Evolutionary conservation across 1,140 invertebrate genomes (phyloP), one percentile per base, ranked within the genome.

Genomic region (Drosophila athabasca): DNA sequence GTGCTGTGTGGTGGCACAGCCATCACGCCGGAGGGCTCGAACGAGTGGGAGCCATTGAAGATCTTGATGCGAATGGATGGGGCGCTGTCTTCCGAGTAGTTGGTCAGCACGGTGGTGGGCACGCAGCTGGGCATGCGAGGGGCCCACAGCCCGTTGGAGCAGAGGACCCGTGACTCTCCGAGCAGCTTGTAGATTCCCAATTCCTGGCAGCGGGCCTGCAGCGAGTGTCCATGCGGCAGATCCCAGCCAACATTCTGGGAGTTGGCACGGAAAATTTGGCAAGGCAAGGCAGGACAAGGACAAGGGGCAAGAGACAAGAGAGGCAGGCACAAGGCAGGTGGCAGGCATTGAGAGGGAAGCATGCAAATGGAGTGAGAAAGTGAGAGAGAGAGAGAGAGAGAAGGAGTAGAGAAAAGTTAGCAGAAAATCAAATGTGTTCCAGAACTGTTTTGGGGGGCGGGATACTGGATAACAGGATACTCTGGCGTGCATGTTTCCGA

Each of bases 51-150:
- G 15, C 96, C 96, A 6, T 95, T 94, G 2, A 95, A 94, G 41
- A 97, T 93, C 69, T 95, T 95, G 62, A 97, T 96, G 3, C 96
- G 93, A 58, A 98, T 96, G 1, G 96, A 96, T 2, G 97, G 97
- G 0, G 97, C 96, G 8, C 95, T 95, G 70, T 96, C 95, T 70
- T 96, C 96, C 70, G 96, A 96, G 90, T 96, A 97, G 92, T 97
- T 97, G 46, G 96, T 96, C 49, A 97, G 93, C 2, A 96, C 90
- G 1, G 96, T 96, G 24, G 96, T 97, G 19, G 95, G 94, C 76
- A 96, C 94, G 91, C 96, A 97, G 58, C 94, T 94, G 2, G 96
- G 96, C 78, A 96, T 90, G 61, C 95, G 93, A 1, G 94, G 93
- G 6, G 93, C 94, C 96, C 96, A 97, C 22, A 93, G 93, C 0